Evolutionary conservation across 2,113 vertebrate species (phyloP).

Genomic region (Spizaetus ornatus): DNA sequence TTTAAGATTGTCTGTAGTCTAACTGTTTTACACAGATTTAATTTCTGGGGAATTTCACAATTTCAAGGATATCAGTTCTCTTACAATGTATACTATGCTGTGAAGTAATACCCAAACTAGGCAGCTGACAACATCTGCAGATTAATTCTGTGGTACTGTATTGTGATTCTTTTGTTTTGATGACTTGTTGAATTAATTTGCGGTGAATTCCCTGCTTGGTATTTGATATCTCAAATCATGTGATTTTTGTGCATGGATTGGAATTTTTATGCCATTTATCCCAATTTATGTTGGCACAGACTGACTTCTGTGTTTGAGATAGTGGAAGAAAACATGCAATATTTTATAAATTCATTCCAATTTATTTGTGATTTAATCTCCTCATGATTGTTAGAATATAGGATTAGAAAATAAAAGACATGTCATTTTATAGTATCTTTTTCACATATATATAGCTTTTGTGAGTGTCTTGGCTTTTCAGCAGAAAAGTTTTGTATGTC

Average conservation of each 20-base stretch:
- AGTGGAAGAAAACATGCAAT: not conserved
- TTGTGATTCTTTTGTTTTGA: not conserved
- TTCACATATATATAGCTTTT: not conserved
- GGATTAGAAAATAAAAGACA: not conserved
- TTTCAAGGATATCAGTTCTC: not conserved
- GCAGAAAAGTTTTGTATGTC: not conserved
- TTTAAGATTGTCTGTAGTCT: not conserved
- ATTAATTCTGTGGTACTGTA: not conserved
- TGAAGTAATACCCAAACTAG: not conserved
- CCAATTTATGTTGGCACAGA: not conserved
- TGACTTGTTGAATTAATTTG: not conserved
- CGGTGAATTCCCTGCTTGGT: not conserved
- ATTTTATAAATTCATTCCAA: not conserved
- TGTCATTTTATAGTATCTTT: not conserved
- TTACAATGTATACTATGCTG: not conserved
- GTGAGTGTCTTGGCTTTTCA: not conserved
- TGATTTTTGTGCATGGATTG: not conserved
- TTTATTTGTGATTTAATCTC: not conserved
- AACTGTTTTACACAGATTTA: not conserved
- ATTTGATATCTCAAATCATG: not conserved
- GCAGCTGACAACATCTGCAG: not conserved
- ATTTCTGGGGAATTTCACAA: not conserved
- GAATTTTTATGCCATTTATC: constrained; percentile 4
- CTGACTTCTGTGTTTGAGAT: not conserved
- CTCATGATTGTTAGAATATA: not conserved